Evolutionary conservation across 2,113 vertebrate species (phyloP).

Genomic region (Zosterops pallidus): DNA sequence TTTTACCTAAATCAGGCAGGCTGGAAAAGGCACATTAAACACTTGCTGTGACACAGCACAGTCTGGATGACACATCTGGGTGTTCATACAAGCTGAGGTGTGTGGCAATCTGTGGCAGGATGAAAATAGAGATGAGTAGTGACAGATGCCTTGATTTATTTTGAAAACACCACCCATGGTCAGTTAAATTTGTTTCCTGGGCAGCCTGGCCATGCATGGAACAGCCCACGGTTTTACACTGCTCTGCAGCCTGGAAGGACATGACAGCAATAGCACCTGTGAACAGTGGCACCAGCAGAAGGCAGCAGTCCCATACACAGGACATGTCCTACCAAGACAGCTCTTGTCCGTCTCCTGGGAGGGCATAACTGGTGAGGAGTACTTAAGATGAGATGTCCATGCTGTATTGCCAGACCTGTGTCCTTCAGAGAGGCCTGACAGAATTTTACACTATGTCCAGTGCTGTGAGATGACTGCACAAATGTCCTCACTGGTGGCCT

Average conservation of each 20-base stretch:
- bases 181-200: not conserved
- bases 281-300: not conserved
- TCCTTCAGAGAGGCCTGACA: not conserved
- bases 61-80: not conserved
- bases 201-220: not conserved
- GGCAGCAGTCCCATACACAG: fast-evolving
- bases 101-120: not conserved
- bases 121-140: not conserved
- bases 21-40: not conserved
- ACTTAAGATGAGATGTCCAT: not conserved
- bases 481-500: not conserved
- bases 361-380: not conserved
- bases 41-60: not conserved
- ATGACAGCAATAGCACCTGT: not conserved
- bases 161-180: not conserved
- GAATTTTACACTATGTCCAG: not conserved
- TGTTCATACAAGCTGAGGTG: not conserved
- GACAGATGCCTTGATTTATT: not conserved
- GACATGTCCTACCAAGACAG: not conserved
- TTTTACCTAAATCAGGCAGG: not conserved
- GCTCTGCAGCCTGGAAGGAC: not conserved
- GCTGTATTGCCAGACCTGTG: fast-evolving
- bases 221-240: not conserved
- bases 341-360: not conserved
- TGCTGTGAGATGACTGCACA: not conserved